phyloP scores from a whole-genome alignment of 2,797 vertebrate genomes.

The Hafferia zeledoni region DNA sequence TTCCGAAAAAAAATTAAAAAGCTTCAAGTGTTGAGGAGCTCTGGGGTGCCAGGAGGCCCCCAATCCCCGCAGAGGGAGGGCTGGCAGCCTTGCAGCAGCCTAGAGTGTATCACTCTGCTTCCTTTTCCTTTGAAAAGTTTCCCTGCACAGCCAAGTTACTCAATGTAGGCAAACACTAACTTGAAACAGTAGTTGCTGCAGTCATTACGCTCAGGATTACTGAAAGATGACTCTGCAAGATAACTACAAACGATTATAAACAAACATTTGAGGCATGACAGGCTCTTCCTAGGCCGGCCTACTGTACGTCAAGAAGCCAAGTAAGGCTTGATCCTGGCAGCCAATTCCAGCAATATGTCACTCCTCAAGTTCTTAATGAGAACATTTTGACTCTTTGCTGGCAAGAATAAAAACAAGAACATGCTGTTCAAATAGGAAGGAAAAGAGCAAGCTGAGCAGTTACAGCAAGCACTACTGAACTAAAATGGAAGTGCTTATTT shows the following conservation, averaged over 20 bases:
- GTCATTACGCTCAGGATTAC: not conserved
- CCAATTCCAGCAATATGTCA: not conserved
- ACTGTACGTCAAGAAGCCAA: not conserved
- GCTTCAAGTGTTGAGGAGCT: not conserved
- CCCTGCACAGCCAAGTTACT: not conserved
- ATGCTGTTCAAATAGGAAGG: not conserved
- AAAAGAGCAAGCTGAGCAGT: not conserved
- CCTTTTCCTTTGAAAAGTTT: not conserved
- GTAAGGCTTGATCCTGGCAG: not conserved
- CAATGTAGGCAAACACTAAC: not conserved
- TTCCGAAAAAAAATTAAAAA: not conserved
- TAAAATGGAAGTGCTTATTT: not conserved
- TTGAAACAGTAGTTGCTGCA: slow-evolving; percentile 17
- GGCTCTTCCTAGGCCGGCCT: slow-evolving; percentile 1
- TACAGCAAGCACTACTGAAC: not conserved
- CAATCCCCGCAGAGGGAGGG: not conserved
- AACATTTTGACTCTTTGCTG: slow-evolving; percentile 28
- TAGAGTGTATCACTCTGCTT: not conserved
- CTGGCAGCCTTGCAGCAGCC: not conserved
- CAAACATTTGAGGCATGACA: slow-evolving; percentile 16
- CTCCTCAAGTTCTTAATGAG: not conserved
- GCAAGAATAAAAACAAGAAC: slow-evolving; percentile 14
- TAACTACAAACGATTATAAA: slow-evolving; percentile 23
- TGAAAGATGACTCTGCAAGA: slow-evolving; percentile 37
- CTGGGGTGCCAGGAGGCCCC: not conserved